Conservation (phyloP, 1,140 invertebrate genomes). For the Zaprionus vittiger region DNA sequence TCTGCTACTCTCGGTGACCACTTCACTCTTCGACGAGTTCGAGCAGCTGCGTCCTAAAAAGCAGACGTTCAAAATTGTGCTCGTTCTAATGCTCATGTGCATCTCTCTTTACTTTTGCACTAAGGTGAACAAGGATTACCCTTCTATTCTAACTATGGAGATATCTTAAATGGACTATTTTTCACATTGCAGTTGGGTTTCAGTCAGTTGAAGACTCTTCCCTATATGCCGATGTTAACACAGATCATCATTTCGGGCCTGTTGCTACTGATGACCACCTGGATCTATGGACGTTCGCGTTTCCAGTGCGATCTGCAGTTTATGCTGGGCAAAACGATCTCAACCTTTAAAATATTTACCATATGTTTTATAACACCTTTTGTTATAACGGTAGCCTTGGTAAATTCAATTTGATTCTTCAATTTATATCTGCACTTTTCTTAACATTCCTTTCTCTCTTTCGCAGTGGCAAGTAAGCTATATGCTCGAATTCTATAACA, state of each 20-base stretch:
- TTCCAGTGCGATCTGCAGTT: constrained; percentile 91
- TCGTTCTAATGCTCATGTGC: constrained; percentile 47
- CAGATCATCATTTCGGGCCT: constrained; percentile 89
- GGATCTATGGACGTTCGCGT: constrained; percentile 90
- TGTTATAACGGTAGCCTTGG: constrained; percentile 62
- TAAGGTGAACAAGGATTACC: constrained; percentile 43
- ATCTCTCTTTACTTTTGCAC: constrained; percentile 76
- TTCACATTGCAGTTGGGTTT: constrained; percentile 60
- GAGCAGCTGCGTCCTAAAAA: constrained; percentile 65
- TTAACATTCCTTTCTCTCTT: not conserved
- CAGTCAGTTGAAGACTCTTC: constrained; percentile 56
- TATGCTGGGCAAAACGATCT: constrained; percentile 91
- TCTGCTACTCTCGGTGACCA: constrained; percentile 69
- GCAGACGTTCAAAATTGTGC: constrained; percentile 43
- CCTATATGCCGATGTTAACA: constrained; percentile 90
- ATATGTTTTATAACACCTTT: constrained; percentile 76
- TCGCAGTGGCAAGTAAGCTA: constrained; percentile 53
- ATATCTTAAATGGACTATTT: not conserved
- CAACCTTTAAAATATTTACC: constrained; percentile 73
- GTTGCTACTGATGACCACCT: constrained; percentile 89
- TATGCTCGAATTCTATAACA: constrained; percentile 37
- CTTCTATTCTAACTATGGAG: not conserved
- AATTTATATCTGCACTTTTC: not conserved
- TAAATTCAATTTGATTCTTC: constrained; percentile 21
- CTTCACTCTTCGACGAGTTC: constrained; percentile 77